phyloP scores from a whole-genome alignment of 2,888 invertebrate species.

The Harpagoxenus sublaevis region DNA sequence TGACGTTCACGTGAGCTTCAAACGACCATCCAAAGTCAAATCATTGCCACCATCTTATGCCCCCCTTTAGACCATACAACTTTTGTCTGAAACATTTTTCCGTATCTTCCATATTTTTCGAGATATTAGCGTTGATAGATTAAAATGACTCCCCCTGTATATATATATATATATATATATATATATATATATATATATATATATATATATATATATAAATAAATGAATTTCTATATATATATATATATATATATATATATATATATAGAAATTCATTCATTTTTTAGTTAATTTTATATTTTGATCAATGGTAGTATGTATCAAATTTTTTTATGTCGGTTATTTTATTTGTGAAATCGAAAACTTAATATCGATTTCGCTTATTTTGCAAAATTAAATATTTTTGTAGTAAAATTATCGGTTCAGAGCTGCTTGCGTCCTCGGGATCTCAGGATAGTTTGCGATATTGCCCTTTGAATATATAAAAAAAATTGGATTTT shows the following conservation, averaged over 20 bases:
- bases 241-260: not conserved
- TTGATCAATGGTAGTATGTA: not conserved
- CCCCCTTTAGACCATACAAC: too few species aligned
- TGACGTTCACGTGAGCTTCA: too few species aligned
- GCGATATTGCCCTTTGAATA: not conserved
- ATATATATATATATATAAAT: too few species aligned
- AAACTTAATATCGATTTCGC: not conserved
- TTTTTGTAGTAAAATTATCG: not conserved
- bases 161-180: too few species aligned
- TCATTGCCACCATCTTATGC: too few species aligned
- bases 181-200: too few species aligned
- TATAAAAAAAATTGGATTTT: constrained; percentile 1
- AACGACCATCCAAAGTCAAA: too few species aligned
- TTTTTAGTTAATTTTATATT: not conserved
- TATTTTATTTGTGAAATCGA: not conserved
- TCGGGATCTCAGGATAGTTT: not conserved
- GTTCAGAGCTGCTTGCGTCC: not conserved
- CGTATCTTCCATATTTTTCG: too few species aligned
- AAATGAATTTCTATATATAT: too few species aligned
- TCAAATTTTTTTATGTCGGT: not conserved
- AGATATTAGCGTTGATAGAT: too few species aligned
- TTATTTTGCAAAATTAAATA: not conserved
- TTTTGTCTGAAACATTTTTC: too few species aligned
- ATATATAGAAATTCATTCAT: not conserved
- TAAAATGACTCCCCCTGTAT: too few species aligned